Conservation (phyloP, 1,140 invertebrate genomes). For the Diplogasteroides magnus region DNA sequence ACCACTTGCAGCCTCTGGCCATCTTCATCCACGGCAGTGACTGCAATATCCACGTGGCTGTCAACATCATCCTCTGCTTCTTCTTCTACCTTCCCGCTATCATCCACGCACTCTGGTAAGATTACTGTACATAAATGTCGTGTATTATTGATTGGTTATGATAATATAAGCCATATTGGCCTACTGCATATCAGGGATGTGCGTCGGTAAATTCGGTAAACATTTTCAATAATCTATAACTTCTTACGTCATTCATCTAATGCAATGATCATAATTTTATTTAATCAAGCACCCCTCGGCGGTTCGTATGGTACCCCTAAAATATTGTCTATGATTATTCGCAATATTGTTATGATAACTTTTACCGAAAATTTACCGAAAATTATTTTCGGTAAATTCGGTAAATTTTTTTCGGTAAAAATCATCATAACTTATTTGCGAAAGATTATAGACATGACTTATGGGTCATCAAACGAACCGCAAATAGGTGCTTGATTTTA, state of each 20-base stretch:
- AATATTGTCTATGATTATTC: too few species aligned
- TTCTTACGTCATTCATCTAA: too few species aligned
- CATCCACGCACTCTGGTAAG: conserved; percentile 38
- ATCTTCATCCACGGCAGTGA: conserved; percentile 37
- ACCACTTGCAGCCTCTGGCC: conserved; percentile 29
- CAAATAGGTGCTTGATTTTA: too few species aligned
- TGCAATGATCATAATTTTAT: too few species aligned
- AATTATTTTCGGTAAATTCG: conserved; percentile 8
- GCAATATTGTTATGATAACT: too few species aligned
- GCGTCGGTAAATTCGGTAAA: too few species aligned
- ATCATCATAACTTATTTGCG: conserved; percentile 9
- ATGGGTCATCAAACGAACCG: too few species aligned
- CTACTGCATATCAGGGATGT: background rate
- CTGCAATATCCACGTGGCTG: conserved; percentile 36
- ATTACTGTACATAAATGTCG: background rate
- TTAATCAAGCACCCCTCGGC: too few species aligned
- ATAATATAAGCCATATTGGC: conserved; percentile 5
- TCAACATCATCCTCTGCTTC: conserved; percentile 37
- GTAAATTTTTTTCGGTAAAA: background rate
- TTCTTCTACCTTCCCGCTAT: conserved; percentile 35
- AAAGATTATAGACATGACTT: too few species aligned
- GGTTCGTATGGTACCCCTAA: too few species aligned
- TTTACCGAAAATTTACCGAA: too few species aligned
- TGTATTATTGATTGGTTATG: background rate
- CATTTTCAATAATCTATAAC: too few species aligned